Base-by-base conservation (phyloP, 2,888 invertebrate species). In the Sialis lutaria region DNA sequence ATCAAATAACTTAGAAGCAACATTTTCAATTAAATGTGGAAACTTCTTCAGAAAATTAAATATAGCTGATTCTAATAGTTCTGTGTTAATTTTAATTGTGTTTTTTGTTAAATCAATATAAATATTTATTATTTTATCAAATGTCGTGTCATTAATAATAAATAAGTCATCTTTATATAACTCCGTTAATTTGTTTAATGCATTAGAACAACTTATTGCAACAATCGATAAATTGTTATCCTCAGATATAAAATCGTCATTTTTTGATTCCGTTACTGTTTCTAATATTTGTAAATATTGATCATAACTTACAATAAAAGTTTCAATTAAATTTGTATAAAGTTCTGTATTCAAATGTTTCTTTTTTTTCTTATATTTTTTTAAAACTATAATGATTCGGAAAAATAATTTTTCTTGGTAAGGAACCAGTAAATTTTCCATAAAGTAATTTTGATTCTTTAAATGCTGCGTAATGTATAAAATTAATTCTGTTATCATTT, bases 21-120 rank as follows among this genome's bases (percentile, higher is more conserved):
- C 58, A 10, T 61, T 57, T 9, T 61, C 57, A 5, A 77, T 67
- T 54, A 67, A 69, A 55, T 78, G 74, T 37, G 82, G 77, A 63
- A 75, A 81, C 45, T 64, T 66, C 49, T 69, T 60, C 12, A 84
- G 66, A 58, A 79, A 82, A 49, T 64, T 60, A 8, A 67, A 58
- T 7, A 83, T 58, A 2, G 70, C 60, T 5, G 60, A 61, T 53
- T 80, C 79, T 54, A 82, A 62, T 34, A 33, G 6, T 32, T 50
- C 50, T 34, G 33, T 33, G 8, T 48, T 48, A 34, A 45, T 32
- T 33, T 12, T 39, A 10, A 13, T 41, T 44, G 43, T 33, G 42
- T 44, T 4, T 32, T 60, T 54, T 75, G 77, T 35, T 73, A 57
- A 42, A 59, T 59, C 6, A 67, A 58, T 31, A 65, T 59, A 33